Conservation (phyloP, 2,888 invertebrate genomes). For the Hirtodrosophila cameraria region DNA sequence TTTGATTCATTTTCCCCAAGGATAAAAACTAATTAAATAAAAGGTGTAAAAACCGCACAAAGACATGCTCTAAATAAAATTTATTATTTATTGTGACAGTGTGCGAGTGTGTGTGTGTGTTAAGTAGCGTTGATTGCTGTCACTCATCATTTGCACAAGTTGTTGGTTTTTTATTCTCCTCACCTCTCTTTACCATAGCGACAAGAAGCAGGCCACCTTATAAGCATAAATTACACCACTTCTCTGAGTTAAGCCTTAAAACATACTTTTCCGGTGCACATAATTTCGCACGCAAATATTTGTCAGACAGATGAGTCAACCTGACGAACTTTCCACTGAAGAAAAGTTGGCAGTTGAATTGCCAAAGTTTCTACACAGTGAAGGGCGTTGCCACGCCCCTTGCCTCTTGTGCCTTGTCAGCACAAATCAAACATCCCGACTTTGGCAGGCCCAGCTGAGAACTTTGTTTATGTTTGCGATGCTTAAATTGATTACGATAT, state of each 20-base stretch:
- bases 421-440: slow-evolving; percentile 55
- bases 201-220: background rate
- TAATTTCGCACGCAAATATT: slow-evolving; percentile 59
- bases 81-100: slow-evolving; percentile 17
- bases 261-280: slow-evolving; percentile 38
- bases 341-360: slow-evolving; percentile 47
- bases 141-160: slow-evolving; percentile 18
- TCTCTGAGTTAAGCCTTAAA: slow-evolving; percentile 32
- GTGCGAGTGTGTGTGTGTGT: slow-evolving; percentile 4
- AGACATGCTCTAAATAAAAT: slow-evolving; percentile 17
- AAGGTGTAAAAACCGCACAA: slow-evolving; percentile 6
- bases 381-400: slow-evolving; percentile 1
- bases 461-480: slow-evolving; percentile 52
- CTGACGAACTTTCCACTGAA: slow-evolving; percentile 47
- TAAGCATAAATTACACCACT: slow-evolving; percentile 35
- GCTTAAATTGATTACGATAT: slow-evolving; percentile 63
- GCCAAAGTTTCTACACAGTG: slow-evolving; percentile 38
- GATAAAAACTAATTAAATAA: slow-evolving; percentile 13
- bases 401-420: slow-evolving; percentile 21
- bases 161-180: slow-evolving; percentile 13
- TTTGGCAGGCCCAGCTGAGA: slow-evolving; percentile 37
- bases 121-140: slow-evolving; percentile 54
- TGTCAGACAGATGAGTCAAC: slow-evolving; percentile 45
- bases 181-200: background rate
- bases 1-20: no score